Evolutionary conservation across 2,113 vertebrate species (phyloP), one percentile per base, ranked within the genome.

Genomic region (Circaetus gallicus): DNA sequence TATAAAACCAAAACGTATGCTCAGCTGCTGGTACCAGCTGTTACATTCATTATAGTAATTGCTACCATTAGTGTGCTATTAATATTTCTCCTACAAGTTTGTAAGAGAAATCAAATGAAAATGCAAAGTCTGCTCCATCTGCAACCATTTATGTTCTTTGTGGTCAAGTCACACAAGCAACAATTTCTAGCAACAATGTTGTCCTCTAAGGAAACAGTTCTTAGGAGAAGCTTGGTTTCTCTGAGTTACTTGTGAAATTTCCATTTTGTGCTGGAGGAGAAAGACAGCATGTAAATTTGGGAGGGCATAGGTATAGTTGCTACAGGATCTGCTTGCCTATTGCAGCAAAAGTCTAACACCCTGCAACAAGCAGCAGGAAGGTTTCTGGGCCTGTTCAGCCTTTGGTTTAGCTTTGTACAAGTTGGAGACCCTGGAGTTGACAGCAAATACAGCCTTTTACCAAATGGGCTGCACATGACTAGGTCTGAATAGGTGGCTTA

Each of bases 1-100:
- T 45, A 81, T 16, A 87, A 89, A 97, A 63, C 55, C 2, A 3
- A 86, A 86, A 47, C 0, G 8, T 94, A 49, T 61, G 62, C 90
- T 96, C 95, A 94, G 94, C 95, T 93, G 89, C 93, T 96, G 76
- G 59, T 84, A 92, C 82, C 92, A 97, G 95, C 95, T 97, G 95
- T 89, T 90, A 96, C 82, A 96, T 91, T 97, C 93, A 96, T 93
- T 94, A 86, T 6, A 93, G 77, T 96, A 96, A 97, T 96, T 95
- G 94, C 92, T 95, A 50, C 86, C 83, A 93, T 96, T 92, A 94
- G 70, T 11, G 70, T 93, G 88, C 91, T 97, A 91, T 97, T 97
- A 97, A 97, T 97, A 97, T 95, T 97, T 94, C 92, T 86, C 71
- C 74, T 89, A 89, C 45, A 90, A 89, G 93, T 63, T 79, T 15